A percentile compares a stretch with the other conserved stretches of the same genome.
Conservation (phyloP, 2,888 invertebrate species). For the Ophion ellenae region DNA sequence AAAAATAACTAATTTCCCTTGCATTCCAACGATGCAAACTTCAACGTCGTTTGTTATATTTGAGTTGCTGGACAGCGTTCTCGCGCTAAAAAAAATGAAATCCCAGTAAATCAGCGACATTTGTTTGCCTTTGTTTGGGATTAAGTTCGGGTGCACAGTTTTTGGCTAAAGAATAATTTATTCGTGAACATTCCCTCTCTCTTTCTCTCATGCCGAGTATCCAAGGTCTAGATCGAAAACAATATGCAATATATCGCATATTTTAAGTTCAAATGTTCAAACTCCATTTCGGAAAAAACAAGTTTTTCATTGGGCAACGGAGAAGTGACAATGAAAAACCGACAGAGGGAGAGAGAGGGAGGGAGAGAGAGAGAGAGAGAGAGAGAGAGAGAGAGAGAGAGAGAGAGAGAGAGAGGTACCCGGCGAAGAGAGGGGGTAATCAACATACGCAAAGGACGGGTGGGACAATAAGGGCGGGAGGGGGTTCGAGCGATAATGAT, state of each 20-base stretch:
- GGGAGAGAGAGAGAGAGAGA: not conserved
- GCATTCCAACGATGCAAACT: too few relatives aligned
- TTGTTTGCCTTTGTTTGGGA: too few relatives aligned
- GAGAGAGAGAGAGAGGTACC: not conserved
- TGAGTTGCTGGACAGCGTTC: too few relatives aligned
- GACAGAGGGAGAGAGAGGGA: too few relatives aligned
- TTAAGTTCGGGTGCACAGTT: too few relatives aligned
- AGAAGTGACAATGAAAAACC: not conserved
- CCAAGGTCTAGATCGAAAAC: conserved; percentile 28
- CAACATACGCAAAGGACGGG: too few relatives aligned
- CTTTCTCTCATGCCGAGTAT: not conserved
- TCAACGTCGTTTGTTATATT: too few relatives aligned
- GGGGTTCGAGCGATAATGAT: conserved; percentile 16
- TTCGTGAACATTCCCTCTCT: not conserved
- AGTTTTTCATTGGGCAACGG: not conserved
- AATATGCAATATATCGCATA: not conserved
- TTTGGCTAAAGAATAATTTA: too few relatives aligned
- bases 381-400: not conserved
- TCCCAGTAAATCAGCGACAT: too few relatives aligned
- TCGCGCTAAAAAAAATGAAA: too few relatives aligned
- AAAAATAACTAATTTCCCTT: too few relatives aligned
- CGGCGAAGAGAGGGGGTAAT: not conserved
- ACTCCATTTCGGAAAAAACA: not conserved
- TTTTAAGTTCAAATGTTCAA: not conserved
- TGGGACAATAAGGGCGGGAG: not conserved